Evolutionary conservation across 1,140 invertebrate genomes (phyloP).

Genomic region (Gonioctena quinquepunctata): DNA sequence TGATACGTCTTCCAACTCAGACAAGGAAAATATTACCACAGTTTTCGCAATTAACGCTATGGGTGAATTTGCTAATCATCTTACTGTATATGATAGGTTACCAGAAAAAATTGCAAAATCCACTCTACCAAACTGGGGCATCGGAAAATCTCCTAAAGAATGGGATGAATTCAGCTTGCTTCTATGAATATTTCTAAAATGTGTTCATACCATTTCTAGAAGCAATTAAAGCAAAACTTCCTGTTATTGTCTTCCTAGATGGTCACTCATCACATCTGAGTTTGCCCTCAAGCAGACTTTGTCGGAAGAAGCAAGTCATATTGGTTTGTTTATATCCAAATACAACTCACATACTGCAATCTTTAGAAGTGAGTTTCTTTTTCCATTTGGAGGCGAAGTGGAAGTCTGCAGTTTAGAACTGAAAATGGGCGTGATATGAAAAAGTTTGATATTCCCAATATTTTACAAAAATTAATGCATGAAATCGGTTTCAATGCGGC

Average conservation of each 20-base stretch:
- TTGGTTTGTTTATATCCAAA: not conserved
- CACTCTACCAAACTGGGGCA: slow-evolving; percentile 19
- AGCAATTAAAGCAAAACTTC: not conserved
- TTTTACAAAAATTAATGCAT: not conserved
- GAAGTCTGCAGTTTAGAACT: not conserved
- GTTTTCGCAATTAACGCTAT: slow-evolving; percentile 48
- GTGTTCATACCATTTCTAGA: not conserved
- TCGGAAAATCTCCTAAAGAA: slow-evolving; percentile 40
- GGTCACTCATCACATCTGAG: not conserved
- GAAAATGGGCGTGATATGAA: not conserved
- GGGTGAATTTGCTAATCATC: slow-evolving; percentile 42
- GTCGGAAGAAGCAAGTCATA: not conserved
- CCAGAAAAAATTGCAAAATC: slow-evolving; percentile 24
- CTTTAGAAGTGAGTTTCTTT: not conserved
- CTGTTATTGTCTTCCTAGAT: not conserved
- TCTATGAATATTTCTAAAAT: not conserved
- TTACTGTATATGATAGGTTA: slow-evolving; percentile 46
- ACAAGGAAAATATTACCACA: slow-evolving; percentile 52
- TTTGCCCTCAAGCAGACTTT: not conserved
- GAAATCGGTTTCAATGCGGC: not conserved
- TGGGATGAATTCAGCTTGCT: slow-evolving; percentile 37
- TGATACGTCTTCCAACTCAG: slow-evolving; percentile 32
- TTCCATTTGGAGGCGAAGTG: not conserved
- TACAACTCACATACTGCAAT: not conserved
- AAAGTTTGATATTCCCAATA: not conserved